Conservation (phyloP, 2,888 invertebrate species). For the Formica aserva region DNA sequence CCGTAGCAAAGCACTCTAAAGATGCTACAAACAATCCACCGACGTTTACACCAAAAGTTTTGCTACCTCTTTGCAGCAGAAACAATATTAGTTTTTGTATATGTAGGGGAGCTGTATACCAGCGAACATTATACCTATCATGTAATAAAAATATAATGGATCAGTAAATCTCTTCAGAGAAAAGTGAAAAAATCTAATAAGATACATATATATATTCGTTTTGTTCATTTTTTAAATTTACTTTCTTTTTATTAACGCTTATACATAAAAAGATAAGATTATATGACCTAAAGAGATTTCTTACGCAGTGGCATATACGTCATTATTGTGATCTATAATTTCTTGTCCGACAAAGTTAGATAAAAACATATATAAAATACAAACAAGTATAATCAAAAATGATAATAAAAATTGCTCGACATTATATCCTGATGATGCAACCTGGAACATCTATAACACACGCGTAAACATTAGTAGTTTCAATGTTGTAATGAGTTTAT, state of each 20-base stretch:
- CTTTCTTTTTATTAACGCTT: background rate
- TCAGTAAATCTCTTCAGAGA: background rate
- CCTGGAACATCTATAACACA: background rate
- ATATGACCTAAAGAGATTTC: background rate
- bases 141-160: background rate
- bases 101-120: background rate
- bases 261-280: background rate
- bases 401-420: background rate
- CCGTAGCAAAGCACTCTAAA: conserved; percentile 25
- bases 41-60: background rate
- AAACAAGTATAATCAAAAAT: background rate
- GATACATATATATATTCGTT: background rate
- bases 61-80: conserved; percentile 25
- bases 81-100: conserved; percentile 25
- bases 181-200: background rate
- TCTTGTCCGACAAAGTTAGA: background rate
- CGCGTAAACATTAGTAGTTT: background rate
- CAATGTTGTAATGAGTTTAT: background rate
- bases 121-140: conserved; percentile 6
- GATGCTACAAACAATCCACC: conserved; percentile 21
- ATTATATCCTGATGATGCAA: background rate
- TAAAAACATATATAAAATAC: background rate
- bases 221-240: background rate
- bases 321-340: conserved; percentile 1
- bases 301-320: background rate